Percentiles rank a stretch among this genome's conserved stretches.
phyloP scores from a whole-genome alignment of 2,888 invertebrate genomes.

The Gymnosoma rotundatum region DNA sequence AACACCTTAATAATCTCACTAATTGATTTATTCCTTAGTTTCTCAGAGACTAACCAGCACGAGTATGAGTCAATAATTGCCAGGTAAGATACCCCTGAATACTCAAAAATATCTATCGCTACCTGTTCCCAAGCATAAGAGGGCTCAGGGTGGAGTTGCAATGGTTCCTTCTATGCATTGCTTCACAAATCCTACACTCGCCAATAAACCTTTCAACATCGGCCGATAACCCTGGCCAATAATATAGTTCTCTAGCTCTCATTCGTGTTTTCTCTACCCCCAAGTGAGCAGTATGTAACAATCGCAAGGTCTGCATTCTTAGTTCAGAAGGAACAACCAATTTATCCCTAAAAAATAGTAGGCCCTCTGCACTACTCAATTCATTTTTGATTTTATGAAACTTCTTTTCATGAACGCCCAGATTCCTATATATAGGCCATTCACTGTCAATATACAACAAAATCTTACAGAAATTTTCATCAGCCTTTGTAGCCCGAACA shows the following conservation, averaged over 20 bases:
- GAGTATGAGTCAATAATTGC: conserved; percentile 9
- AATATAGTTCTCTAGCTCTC: not conserved
- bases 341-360: conserved; percentile 15
- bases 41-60: not conserved
- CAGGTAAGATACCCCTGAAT: conserved; percentile 11
- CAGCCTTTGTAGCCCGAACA: no score
- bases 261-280: not conserved
- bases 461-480: no score
- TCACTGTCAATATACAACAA: no score
- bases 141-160: conserved; percentile 13
- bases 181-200: no score
- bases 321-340: not conserved
- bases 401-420: no score
- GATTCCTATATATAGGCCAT: no score
- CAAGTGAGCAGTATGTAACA: not conserved
- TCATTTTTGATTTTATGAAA: not conserved
- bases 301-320: not conserved
- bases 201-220: not conserved
- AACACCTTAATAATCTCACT: conserved; percentile 1
- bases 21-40: not conserved
- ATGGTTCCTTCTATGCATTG: no score
- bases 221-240: not conserved
- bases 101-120: conserved; percentile 29
- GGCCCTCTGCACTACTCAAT: not conserved
- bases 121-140: conserved; percentile 34